Conservation (phyloP, 2,888 invertebrate species). For the Mythimna albipuncta region DNA sequence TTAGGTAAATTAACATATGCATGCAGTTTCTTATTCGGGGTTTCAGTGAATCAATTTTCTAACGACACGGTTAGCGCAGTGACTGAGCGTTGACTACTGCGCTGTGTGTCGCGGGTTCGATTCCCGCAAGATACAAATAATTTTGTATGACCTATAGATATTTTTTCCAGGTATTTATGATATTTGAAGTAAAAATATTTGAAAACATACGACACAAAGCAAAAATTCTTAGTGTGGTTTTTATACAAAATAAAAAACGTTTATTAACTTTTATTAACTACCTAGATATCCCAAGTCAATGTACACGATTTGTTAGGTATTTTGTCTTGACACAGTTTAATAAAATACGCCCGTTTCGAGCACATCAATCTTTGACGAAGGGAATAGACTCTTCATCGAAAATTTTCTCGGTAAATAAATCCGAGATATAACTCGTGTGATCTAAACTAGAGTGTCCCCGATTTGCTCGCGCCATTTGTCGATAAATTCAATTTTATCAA, state of each 20-base stretch:
- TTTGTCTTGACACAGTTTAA: slow-evolving; percentile 1
- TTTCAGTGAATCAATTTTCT: background rate
- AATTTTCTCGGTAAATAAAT: slow-evolving; percentile 27
- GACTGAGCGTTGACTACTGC: too few relatives aligned
- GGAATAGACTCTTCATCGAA: slow-evolving; percentile 22
- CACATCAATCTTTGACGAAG: background rate
- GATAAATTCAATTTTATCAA: slow-evolving; percentile 46
- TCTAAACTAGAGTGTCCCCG: slow-evolving; percentile 31
- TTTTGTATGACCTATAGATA: too few relatives aligned
- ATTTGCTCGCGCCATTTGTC: slow-evolving; percentile 48
- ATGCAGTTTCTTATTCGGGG: too few relatives aligned
- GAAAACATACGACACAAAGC: too few relatives aligned
- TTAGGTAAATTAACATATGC: too few relatives aligned
- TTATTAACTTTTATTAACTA: background rate
- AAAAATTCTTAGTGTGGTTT: too few relatives aligned
- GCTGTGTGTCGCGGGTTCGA: too few relatives aligned
- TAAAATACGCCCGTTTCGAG: background rate
- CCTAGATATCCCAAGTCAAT: background rate
- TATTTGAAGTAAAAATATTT: too few relatives aligned
- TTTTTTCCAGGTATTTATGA: too few relatives aligned
- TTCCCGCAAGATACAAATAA: too few relatives aligned
- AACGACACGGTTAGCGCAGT: too few relatives aligned
- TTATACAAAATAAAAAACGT: too few relatives aligned
- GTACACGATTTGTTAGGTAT: background rate
- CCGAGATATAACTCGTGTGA: slow-evolving; percentile 25